Base-by-base conservation (phyloP, 2,797 vertebrate genomes). In the Phalloptychus januarius region DNA sequence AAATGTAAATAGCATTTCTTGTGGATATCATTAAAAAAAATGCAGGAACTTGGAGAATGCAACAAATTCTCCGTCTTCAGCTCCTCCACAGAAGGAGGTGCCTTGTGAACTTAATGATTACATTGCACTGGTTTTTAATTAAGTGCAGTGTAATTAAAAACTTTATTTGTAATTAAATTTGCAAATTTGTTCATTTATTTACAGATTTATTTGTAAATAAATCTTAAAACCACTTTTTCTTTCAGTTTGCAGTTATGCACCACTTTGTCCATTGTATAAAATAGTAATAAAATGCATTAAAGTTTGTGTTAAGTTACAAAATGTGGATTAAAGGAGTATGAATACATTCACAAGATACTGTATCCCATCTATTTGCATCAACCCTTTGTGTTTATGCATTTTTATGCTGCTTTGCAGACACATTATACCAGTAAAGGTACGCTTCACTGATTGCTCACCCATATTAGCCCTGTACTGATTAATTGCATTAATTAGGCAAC, bases 391-490 rank as follows among this genome's bases (percentile, higher is more conserved):
- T 28, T n/a, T 2, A 15, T 7, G 13, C 25, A 44, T 70, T 8
- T 65, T 44, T 83, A 28, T 81, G 61, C 25, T 79, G 18, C 40
- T 75, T 40, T 81, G 44, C 71, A 31, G 63, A 42, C 70, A 75
- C 72, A 75, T 56, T 61, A 48, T 44, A 50, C 28, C 13, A 52
- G 78, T 75, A 67, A 31, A 67, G 40, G 5, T 74, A 36, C 58
- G 72, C 69, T 80, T 86, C 31, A 80, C 46, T 79, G 77, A 58
- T 79, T 78, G 31, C 54, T 69, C 63, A 70, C 72, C 74, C 56
- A 56, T n/a, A 86, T 83, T 79, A 86, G 70, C 67, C 81, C 76
- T 50, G 73, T 73, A 87, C 84, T 82, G 86, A 92, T 89, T 85
- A 77, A 91, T 74, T 85, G 67, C 84, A 56, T 72, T 73, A 85